Conservation (phyloP, 2,113 vertebrate species). For the Lasiurus borealis region DNA sequence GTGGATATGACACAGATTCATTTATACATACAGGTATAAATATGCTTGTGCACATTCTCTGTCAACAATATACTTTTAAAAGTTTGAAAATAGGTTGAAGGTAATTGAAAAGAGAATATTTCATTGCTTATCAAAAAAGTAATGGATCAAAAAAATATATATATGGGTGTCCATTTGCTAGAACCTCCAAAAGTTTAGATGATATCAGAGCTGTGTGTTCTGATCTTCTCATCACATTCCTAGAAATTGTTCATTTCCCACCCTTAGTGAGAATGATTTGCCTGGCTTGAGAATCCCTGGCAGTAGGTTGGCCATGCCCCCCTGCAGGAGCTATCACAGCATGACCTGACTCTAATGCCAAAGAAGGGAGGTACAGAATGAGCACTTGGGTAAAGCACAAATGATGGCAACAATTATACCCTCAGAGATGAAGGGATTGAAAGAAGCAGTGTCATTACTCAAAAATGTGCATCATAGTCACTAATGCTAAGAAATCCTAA, state of each 20-base stretch:
- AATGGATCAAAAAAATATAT: background rate
- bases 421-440: background rate
- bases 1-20: background rate
- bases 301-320: background rate
- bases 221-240: background rate
- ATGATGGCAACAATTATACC: background rate
- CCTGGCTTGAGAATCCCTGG: background rate
- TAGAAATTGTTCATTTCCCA: background rate
- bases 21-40: background rate
- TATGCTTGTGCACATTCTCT: background rate
- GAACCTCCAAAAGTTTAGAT: constrained; percentile 5
- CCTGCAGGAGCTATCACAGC: accelerated
- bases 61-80: background rate
- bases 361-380: background rate
- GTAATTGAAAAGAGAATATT: background rate
- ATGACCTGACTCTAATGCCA: background rate
- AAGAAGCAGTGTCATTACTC: background rate
- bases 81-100: background rate
- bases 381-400: background rate
- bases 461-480: background rate
- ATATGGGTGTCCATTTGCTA: background rate
- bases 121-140: background rate
- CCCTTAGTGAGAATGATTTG: background rate
- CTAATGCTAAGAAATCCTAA: background rate
- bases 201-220: background rate